Percentiles rank a stretch among this genome's conserved stretches.
Evolutionary conservation across 1,140 invertebrate species (phyloP).

Genomic region (Cydia strobilella): DNA sequence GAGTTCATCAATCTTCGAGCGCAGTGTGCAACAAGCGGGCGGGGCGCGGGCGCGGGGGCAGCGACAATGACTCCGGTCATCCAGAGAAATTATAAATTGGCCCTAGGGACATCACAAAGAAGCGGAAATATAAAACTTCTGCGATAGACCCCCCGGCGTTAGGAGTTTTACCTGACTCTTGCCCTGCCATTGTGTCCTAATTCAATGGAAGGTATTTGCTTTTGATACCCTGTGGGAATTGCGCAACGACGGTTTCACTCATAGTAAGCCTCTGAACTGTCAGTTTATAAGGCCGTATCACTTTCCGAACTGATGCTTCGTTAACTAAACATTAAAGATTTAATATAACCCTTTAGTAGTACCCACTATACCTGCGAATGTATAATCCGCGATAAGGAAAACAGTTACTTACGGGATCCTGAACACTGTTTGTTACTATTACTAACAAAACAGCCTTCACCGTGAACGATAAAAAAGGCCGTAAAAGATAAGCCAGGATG

Average conservation of each 20-base stretch:
- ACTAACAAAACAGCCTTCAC: conserved; percentile 35
- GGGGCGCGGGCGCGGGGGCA: conserved; percentile 44
- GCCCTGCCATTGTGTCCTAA: conserved; percentile 70
- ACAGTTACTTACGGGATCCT: conserved; percentile 50
- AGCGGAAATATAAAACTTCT: conserved; percentile 80
- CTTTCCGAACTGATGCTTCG: conserved; percentile 34
- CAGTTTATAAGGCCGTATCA: conserved; percentile 43
- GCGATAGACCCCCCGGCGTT: conserved; percentile 64
- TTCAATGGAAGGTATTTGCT: conserved; percentile 72
- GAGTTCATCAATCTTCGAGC: conserved; percentile 74
- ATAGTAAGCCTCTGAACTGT: conserved; percentile 53
- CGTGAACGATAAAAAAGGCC: conserved; percentile 36
- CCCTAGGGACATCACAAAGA: conserved; percentile 69
- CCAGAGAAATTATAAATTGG: conserved; percentile 78
- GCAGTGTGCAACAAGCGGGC: conserved; percentile 57
- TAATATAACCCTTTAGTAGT: conserved; percentile 51
- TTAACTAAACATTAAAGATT: conserved; percentile 41
- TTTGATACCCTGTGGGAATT: conserved; percentile 74
- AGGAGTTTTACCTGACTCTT: conserved; percentile 77
- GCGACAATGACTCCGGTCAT: conserved; percentile 75
- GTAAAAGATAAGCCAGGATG: conserved; percentile 30
- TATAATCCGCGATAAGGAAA: conserved; percentile 50
- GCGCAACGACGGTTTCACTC: conserved; percentile 62
- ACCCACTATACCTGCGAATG: conserved; percentile 38
- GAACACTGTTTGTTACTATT: conserved; percentile 38